These are phyloP conservation scores for Eilema depressum DNA, from an alignment of 2,888 invertebrate species.

Conservation along the genomic window DNA sequence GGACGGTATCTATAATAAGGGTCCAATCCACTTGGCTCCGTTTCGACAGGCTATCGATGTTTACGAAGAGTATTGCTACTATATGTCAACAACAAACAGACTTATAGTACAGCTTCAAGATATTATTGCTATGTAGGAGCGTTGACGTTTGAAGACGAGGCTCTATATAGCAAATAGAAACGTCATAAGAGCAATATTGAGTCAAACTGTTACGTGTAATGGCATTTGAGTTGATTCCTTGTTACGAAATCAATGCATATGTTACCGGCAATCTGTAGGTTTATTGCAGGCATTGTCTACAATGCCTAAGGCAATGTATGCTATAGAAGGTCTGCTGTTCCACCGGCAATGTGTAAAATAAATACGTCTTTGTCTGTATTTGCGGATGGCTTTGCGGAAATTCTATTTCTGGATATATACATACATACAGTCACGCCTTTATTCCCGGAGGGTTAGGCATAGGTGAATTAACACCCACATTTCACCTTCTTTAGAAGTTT, in stretches of 20 bases:
- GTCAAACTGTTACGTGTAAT: background rate
- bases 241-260: background rate
- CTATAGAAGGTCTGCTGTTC: too few relatives aligned
- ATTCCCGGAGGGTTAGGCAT: too few relatives aligned
- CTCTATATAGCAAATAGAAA: background rate
- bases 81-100: background rate
- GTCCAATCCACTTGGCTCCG: background rate
- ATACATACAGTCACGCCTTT: too few relatives aligned
- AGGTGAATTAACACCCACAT: too few relatives aligned
- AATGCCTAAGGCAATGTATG: too few relatives aligned
- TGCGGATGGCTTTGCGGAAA: too few relatives aligned
- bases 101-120: background rate
- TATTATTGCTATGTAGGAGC: constrained; percentile 4
- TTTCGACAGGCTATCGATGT: background rate
- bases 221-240: background rate
- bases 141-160: background rate
- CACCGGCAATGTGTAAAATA: too few relatives aligned
- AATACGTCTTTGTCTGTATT: too few relatives aligned
- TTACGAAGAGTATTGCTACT: background rate
- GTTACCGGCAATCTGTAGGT: too few relatives aligned
- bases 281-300: too few relatives aligned
- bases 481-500: too few relatives aligned
- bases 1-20: background rate
- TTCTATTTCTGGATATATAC: too few relatives aligned
- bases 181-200: background rate